These are phyloP conservation scores for Mellivora capensis DNA, from an alignment of 2,113 vertebrate genomes.

Conservation along the genomic window DNA sequence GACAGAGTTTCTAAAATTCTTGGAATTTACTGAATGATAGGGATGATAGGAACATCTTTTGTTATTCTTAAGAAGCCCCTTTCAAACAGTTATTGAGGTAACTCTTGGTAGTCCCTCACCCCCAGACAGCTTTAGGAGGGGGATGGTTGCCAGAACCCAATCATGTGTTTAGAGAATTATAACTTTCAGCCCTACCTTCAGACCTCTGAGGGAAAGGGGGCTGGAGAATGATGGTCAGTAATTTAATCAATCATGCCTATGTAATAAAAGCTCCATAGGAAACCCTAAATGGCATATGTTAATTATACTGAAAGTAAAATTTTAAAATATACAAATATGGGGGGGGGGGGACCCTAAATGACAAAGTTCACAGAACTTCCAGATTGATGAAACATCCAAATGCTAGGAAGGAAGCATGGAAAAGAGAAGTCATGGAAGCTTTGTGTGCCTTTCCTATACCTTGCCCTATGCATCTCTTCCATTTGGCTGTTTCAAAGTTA, in stretches of 20 bases:
- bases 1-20: neutral
- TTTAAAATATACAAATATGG: neutral
- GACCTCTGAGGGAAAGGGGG: neutral
- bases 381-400: neutral
- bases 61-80: neutral
- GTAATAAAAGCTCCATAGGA: neutral
- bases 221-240: neutral
- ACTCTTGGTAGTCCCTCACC: neutral
- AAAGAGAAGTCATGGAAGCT: neutral
- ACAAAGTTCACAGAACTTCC: neutral
- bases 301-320: neutral
- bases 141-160: neutral
- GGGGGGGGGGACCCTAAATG: neutral
- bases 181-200: neutral
- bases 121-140: neutral
- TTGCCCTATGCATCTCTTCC: neutral
- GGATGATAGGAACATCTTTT: neutral
- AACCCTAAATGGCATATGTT: neutral
- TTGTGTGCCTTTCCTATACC: neutral
- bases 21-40: neutral
- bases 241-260: neutral
- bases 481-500: neutral
- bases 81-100: neutral
- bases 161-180: neutral
- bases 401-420: neutral